These are phyloP conservation scores for Nomada ferruginata DNA, from an alignment of 2,888 invertebrate species.

Conservation along the genomic window DNA sequence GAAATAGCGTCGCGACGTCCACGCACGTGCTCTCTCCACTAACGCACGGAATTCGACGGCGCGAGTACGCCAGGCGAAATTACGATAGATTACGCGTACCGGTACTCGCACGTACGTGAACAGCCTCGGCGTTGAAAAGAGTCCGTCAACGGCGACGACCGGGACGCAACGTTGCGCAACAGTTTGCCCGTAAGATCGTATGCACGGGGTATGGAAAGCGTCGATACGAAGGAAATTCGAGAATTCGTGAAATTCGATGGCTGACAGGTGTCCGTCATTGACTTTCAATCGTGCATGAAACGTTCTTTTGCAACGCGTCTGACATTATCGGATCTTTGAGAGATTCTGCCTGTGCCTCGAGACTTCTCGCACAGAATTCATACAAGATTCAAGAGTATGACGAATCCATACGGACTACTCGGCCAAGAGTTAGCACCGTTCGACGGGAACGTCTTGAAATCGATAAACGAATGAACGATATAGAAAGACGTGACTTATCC, in stretches of 20 bases:
- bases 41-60: slow-evolving; percentile 58
- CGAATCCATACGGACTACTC: neutral
- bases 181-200: too few relatives aligned
- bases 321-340: neutral
- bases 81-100: slow-evolving; percentile 53
- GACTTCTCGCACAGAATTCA: slow-evolving; percentile 9
- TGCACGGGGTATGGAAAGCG: neutral
- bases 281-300: neutral
- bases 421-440: slow-evolving; percentile 18
- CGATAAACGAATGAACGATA: slow-evolving; percentile 36
- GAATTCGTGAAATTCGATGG: neutral
- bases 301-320: too few relatives aligned
- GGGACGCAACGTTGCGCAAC: slow-evolving; percentile 34
- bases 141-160: neutral
- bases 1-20: slow-evolving; percentile 80
- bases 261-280: slow-evolving; percentile 21
- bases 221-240: neutral
- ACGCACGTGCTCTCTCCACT: slow-evolving; percentile 71
- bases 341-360: neutral
- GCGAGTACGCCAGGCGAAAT: slow-evolving; percentile 44
- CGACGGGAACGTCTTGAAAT: slow-evolving; percentile 14
- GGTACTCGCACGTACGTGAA: neutral
- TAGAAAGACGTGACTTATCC: slow-evolving; percentile 14
- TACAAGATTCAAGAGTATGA: slow-evolving; percentile 10
- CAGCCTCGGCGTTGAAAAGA: slow-evolving; percentile 3